A percentile compares a stretch with the other conserved stretches of the same genome.
Evolutionary conservation across 2,888 invertebrate species (phyloP).

Genomic region (Agrilus mali): DNA sequence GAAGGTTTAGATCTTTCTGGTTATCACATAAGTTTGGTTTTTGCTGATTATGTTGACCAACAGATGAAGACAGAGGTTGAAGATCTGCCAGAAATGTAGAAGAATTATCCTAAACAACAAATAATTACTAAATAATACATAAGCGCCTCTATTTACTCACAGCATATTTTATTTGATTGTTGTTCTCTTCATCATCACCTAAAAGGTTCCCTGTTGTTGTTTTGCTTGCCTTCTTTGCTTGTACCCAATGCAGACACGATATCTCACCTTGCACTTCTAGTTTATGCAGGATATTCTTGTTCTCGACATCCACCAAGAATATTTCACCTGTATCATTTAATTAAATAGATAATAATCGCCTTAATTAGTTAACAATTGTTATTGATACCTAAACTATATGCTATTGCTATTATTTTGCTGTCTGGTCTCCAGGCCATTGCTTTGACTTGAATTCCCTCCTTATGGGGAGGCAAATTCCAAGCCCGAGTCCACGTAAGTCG

Average conservation of each 20-base stretch:
- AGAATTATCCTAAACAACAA: conserved; percentile 26
- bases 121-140: neutral
- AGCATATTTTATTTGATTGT: conserved; percentile 24
- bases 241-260: conserved; percentile 60
- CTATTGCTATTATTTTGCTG: conserved; percentile 73
- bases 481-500: conserved; percentile 89
- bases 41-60: conserved; percentile 38
- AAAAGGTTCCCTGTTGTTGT: conserved; percentile 10
- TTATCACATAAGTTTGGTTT: conserved; percentile 48
- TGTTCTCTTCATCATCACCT: conserved; percentile 17
- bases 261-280: conserved; percentile 49
- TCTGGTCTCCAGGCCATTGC: conserved; percentile 90
- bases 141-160: conserved; percentile 15
- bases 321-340: conserved; percentile 43
- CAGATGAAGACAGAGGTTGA: conserved; percentile 37
- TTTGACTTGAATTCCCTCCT: conserved; percentile 60
- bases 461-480: conserved; percentile 67
- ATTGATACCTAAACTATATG: conserved; percentile 53
- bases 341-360: neutral
- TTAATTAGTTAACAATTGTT: neutral
- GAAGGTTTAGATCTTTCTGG: conserved; percentile 54
- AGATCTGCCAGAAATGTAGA: conserved; percentile 36
- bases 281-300: conserved; percentile 63
- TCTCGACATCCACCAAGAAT: conserved; percentile 71
- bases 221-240: conserved; percentile 22